A percentile compares a stretch with the other conserved stretches of the same genome.
phyloP scores from a whole-genome alignment of 2,113 vertebrate genomes.

The Alethe diademata region DNA sequence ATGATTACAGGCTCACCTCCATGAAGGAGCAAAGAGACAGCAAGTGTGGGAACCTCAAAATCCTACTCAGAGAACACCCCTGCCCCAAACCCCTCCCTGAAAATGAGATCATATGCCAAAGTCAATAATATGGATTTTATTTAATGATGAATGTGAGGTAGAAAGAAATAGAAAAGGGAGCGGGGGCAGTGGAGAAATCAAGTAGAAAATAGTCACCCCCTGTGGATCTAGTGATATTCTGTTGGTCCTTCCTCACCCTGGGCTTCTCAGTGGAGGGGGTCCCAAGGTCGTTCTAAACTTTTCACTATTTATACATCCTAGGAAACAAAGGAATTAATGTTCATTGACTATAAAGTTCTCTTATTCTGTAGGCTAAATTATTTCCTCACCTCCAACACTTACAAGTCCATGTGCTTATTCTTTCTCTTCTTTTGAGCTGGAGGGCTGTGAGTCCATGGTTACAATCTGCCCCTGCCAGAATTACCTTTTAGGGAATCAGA shows the following conservation, averaged over 20 bases:
- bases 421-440: not conserved
- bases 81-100: too few species aligned
- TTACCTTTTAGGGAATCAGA: not conserved
- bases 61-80: not conserved
- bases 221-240: not conserved
- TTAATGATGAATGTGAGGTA: not conserved
- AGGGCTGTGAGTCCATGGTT: not conserved
- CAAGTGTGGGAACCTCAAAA: not conserved
- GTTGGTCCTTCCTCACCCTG: not conserved
- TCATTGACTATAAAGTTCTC: not conserved
- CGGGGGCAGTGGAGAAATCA: not conserved
- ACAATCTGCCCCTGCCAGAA: not conserved
- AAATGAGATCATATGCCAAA: not conserved
- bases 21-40: not conserved
- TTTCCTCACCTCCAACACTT: not conserved
- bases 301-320: not conserved
- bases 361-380: not conserved
- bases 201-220: not conserved
- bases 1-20: not conserved
- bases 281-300: not conserved
- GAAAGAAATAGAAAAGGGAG: not conserved
- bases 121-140: rapidly evolving
- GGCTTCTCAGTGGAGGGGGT: not conserved
- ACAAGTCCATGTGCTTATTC: not conserved
- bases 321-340: not conserved